phyloP scores from a whole-genome alignment of 2,797 vertebrate species.

The Psittacula derbiana region DNA sequence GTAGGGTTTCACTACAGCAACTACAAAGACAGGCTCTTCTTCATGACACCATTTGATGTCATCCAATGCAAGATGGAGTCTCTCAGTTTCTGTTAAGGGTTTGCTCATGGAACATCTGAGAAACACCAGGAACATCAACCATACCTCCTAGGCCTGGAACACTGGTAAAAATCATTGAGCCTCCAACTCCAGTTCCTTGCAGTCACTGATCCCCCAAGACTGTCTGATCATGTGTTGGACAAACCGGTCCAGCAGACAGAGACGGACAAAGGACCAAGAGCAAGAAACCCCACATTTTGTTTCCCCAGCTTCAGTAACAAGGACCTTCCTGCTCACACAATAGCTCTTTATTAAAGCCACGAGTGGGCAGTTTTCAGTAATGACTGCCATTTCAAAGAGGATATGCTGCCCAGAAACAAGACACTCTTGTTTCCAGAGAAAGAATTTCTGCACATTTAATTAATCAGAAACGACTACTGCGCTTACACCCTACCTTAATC shows the following conservation, averaged over 20 bases:
- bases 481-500: slow-evolving; percentile 57
- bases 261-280: background rate
- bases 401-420: slow-evolving; percentile 67
- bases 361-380: slow-evolving; percentile 57
- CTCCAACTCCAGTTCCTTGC: rapidly evolving
- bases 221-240: background rate
- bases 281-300: background rate
- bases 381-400: slow-evolving; percentile 56
- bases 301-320: background rate
- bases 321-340: slow-evolving; percentile 27
- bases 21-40: background rate
- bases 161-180: background rate
- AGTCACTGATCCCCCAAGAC: background rate
- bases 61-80: background rate
- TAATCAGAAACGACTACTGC: slow-evolving; percentile 48
- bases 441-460: slow-evolving; percentile 59
- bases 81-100: background rate
- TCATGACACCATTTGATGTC: background rate
- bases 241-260: background rate
- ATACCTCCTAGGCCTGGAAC: background rate
- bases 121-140: background rate
- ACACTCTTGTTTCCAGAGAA: slow-evolving; percentile 55
- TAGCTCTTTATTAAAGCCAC: slow-evolving; percentile 53
- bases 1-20: background rate
- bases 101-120: background rate